Evolutionary conservation across 2,113 vertebrate species (phyloP).

Genomic region (Hyperopisus bebe): DNA sequence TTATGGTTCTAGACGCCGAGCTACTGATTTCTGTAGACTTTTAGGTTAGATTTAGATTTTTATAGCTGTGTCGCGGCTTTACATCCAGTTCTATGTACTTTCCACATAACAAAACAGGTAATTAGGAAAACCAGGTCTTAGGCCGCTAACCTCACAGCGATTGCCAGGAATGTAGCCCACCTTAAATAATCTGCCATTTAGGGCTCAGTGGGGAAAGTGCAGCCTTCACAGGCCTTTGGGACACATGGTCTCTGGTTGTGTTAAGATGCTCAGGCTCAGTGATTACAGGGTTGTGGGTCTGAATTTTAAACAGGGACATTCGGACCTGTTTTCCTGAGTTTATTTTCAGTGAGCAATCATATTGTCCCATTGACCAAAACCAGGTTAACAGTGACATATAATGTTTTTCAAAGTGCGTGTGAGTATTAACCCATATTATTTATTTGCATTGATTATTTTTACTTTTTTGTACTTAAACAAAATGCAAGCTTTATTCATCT

Average conservation of each 20-base stretch:
- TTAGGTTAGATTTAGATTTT: neutral
- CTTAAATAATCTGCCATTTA: neutral
- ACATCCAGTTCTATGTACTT: neutral
- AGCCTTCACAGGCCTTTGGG: neutral
- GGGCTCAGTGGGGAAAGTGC: neutral
- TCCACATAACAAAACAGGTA: neutral
- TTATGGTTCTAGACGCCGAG: neutral
- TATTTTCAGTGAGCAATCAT: neutral
- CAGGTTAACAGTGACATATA: neutral
- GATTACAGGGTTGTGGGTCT: neutral
- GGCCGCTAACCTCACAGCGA: neutral
- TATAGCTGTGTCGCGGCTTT: neutral
- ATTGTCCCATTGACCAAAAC: neutral
- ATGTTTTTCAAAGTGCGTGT: neutral
- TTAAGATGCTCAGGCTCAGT: neutral
- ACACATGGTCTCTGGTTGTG: neutral
- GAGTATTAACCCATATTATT: neutral
- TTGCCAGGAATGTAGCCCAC: neutral
- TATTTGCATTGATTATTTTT: neutral
- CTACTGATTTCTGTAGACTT: neutral
- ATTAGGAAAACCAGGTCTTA: neutral
- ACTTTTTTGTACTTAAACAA: neutral
- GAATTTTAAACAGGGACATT: neutral
- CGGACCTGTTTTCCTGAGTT: neutral
- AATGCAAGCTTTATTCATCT: neutral